These are phyloP conservation scores for Itoplectis maculator DNA, from an alignment of 2,888 invertebrate species.

Conservation along the genomic window DNA sequence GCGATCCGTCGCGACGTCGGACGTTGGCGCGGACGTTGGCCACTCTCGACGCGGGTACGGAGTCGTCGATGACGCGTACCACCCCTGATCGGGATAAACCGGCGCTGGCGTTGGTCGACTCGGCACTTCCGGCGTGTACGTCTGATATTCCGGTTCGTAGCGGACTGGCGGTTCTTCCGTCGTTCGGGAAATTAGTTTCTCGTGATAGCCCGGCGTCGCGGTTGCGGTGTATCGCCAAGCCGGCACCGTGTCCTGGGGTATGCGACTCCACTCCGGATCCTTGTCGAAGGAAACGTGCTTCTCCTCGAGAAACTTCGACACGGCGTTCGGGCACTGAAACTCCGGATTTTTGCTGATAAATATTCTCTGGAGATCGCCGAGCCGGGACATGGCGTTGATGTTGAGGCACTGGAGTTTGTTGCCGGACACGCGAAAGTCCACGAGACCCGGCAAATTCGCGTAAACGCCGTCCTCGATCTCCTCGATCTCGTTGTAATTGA, in stretches of 20 bases:
- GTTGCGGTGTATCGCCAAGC: constrained; percentile 18
- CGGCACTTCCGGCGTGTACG: constrained; percentile 38
- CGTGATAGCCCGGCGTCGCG: constrained; percentile 49
- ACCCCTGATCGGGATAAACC: constrained; percentile 23
- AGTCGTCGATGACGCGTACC: constrained; percentile 52
- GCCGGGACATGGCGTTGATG: constrained; percentile 73
- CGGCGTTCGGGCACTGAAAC: constrained; percentile 79
- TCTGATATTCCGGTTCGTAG: constrained; percentile 56
- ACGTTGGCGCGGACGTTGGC: constrained; percentile 38
- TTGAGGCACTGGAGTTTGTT: constrained; percentile 80
- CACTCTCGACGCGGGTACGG: constrained; percentile 47
- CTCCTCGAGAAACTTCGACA: constrained; percentile 73
- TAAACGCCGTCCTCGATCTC: constrained; percentile 79
- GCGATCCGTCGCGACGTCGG: constrained; percentile 27
- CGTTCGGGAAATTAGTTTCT: constrained; percentile 56
- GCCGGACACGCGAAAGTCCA: constrained; percentile 80
- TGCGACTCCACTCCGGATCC: constrained; percentile 76
- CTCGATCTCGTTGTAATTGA: constrained; percentile 79
- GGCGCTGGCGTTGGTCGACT: constrained; percentile 9
- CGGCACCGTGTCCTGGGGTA: constrained; percentile 70
- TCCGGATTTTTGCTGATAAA: constrained; percentile 78
- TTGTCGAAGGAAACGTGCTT: constrained; percentile 74
- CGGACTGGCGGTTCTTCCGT: constrained; percentile 61
- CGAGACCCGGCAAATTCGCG: constrained; percentile 74
- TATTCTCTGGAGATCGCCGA: constrained; percentile 75